Evolutionary conservation across 2,113 vertebrate genomes (phyloP).

Genomic region (Austrofundulus limnaeus): DNA sequence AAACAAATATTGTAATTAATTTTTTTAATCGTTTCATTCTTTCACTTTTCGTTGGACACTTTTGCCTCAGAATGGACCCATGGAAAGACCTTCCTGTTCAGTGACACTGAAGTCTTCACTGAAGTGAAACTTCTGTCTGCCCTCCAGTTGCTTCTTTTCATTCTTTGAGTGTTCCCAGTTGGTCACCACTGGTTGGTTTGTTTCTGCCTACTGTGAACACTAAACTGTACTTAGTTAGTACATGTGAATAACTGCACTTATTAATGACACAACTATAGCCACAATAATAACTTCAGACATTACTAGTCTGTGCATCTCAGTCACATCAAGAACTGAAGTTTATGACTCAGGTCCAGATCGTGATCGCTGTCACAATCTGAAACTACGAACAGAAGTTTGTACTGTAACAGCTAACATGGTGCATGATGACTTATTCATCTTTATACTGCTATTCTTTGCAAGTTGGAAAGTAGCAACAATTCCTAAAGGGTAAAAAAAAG

Average conservation of each 20-base stretch:
- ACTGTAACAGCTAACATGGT: too few relatives aligned
- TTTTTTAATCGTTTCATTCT: not conserved
- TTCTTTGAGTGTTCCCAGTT: conserved; percentile 23
- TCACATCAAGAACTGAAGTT: not conserved
- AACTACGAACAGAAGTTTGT: too few relatives aligned
- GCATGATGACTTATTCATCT: not conserved
- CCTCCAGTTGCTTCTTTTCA: conserved; percentile 11
- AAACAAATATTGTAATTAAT: too few relatives aligned
- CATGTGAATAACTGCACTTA: not conserved
- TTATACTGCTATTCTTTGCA: not conserved
- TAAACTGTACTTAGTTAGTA: not conserved
- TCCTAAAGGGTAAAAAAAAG: too few relatives aligned
- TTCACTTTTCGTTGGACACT: not conserved
- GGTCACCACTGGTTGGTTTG: not conserved
- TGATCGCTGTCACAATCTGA: too few relatives aligned
- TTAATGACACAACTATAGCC: not conserved
- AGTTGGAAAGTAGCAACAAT: not conserved
- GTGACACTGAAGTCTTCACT: too few relatives aligned
- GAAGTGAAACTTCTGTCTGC: too few relatives aligned
- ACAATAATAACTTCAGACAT: not conserved
- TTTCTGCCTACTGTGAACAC: not conserved
- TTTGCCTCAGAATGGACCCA: too few relatives aligned
- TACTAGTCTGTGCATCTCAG: not conserved
- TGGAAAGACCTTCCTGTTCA: too few relatives aligned
- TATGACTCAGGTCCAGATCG: too few relatives aligned